A percentile compares a stretch with the other conserved stretches of the same genome.
phyloP scores from a whole-genome alignment of 2,888 invertebrate genomes.

The Philhelius pedissequus region DNA sequence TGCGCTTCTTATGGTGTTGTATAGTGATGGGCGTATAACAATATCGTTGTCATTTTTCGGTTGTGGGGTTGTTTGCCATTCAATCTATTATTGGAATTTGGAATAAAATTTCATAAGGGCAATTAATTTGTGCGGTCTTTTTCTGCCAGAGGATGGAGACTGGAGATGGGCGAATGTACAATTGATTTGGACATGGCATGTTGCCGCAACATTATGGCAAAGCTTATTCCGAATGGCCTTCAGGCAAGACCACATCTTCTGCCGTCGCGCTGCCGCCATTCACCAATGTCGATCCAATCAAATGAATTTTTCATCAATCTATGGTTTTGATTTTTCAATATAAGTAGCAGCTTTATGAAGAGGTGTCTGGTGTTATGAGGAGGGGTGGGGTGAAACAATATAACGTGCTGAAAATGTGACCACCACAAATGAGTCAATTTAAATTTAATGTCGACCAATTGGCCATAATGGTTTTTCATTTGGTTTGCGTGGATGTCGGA shows the following conservation, averaged over 20 bases:
- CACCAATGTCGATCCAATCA: conserved; percentile 21
- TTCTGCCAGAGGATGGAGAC: neutral
- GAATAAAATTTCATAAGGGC: conserved; percentile 64
- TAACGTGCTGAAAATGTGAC: conserved; percentile 53
- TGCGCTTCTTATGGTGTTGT: neutral
- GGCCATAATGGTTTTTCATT: conserved; percentile 43
- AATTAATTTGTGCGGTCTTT: conserved; percentile 62
- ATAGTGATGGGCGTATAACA: neutral
- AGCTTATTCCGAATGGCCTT: conserved; percentile 36
- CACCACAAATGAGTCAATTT: conserved; percentile 58
- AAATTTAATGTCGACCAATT: conserved; percentile 58
- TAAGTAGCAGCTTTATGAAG: neutral
- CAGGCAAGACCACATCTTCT: neutral
- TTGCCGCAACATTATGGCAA: conserved; percentile 55
- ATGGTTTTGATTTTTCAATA: conserved; percentile 53
- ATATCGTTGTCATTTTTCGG: neutral
- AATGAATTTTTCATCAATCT: conserved; percentile 50
- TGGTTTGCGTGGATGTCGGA: neutral
- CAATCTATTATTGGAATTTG: conserved; percentile 61
- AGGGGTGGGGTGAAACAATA: neutral
- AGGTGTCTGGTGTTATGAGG: neutral
- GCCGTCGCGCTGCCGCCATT: neutral
- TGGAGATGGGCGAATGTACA: neutral
- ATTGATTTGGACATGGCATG: conserved; percentile 19
- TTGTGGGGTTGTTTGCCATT: conserved; percentile 15